These are phyloP conservation scores for Mizuhopecten yessoensis DNA, from an alignment of 1,140 invertebrate genomes.

Conservation along the genomic window DNA sequence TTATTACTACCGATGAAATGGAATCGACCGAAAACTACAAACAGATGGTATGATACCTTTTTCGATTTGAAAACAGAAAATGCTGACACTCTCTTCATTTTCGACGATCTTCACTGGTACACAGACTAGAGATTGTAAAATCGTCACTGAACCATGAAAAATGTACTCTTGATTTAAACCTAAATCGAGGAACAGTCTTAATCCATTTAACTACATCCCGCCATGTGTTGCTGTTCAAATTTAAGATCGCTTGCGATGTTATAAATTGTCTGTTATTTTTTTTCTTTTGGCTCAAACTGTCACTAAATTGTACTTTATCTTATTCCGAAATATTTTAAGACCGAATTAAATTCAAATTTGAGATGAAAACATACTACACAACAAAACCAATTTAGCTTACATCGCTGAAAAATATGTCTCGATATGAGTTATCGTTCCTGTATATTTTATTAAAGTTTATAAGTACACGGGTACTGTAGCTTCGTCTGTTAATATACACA, in stretches of 20 bases:
- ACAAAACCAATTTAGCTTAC: not conserved
- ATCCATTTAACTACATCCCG: not conserved
- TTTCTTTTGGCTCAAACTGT: too few species aligned
- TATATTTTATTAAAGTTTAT: too few species aligned
- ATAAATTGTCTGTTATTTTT: not conserved
- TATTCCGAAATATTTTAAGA: not conserved
- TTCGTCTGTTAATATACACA: too few species aligned
- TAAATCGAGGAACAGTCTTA: too few species aligned
- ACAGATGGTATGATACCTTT: conserved; percentile 62
- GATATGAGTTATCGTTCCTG: not conserved
- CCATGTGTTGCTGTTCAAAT: conserved; percentile 30
- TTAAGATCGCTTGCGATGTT: not conserved
- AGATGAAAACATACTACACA: not conserved
- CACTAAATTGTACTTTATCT: not conserved
- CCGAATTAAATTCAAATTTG: not conserved
- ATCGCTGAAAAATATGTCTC: not conserved
- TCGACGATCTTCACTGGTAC: not conserved
- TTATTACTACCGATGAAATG: too few species aligned
- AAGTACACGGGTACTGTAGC: too few species aligned
- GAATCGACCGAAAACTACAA: too few species aligned
- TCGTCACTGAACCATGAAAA: not conserved
- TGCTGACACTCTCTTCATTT: conserved; percentile 69
- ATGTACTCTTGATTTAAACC: not conserved
- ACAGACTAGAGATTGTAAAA: not conserved
- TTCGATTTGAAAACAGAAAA: conserved; percentile 70